phyloP scores from a whole-genome alignment of 2,888 invertebrate species.

The Odontocerum albicorne region DNA sequence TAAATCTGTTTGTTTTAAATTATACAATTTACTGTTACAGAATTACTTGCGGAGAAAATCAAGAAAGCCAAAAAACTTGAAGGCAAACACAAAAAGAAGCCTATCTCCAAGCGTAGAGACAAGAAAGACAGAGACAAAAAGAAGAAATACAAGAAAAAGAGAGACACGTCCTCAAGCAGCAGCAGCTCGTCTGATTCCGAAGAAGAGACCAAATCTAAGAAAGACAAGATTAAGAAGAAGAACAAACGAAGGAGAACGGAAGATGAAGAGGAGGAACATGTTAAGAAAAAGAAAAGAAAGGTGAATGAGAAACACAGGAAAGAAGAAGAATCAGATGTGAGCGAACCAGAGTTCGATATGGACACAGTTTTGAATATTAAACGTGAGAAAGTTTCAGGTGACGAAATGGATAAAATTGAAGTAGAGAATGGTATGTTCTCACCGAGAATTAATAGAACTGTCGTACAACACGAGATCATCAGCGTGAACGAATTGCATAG shows the following conservation, averaged over 20 bases:
- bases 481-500: conserved; percentile 53
- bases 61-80: conserved; percentile 6
- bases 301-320: conserved; percentile 16
- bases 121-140: conserved; percentile 45
- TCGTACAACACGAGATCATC: conserved; percentile 46
- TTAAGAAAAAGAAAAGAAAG: conserved; percentile 9
- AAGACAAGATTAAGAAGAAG: conserved; percentile 38
- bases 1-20: background rate
- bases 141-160: conserved; percentile 43
- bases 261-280: background rate
- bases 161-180: conserved; percentile 43
- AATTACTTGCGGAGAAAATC: background rate
- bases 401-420: conserved; percentile 48
- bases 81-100: conserved; percentile 1
- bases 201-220: conserved; percentile 39
- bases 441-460: conserved; percentile 40
- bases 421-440: conserved; percentile 41
- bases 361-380: conserved; percentile 44
- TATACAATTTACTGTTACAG: conserved; percentile 3
- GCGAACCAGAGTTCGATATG: conserved; percentile 40
- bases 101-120: background rate
- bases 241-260: conserved; percentile 37
- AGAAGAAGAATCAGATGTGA: conserved; percentile 45
- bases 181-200: conserved; percentile 45
- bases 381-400: conserved; percentile 50